phyloP scores from a whole-genome alignment of 2,888 invertebrate genomes.

The Epirrhoe tristata region DNA sequence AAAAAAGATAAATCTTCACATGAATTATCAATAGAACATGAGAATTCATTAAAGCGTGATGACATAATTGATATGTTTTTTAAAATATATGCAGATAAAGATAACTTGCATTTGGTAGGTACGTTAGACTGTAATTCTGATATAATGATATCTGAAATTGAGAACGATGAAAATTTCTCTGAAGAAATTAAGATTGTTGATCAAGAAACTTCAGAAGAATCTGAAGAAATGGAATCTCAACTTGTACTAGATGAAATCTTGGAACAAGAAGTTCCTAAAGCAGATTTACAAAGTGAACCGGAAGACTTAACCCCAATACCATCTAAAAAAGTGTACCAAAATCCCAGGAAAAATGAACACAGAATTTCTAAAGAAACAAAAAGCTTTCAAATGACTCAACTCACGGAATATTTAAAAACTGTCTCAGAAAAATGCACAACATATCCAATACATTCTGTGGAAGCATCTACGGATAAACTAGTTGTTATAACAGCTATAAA shows the following conservation, averaged over 20 bases:
- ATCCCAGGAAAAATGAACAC: conserved; percentile 1
- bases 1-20: conserved; percentile 42
- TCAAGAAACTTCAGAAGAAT: neutral
- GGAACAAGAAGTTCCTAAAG: neutral
- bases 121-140: neutral
- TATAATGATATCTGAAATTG: neutral
- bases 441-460: conserved; percentile 27
- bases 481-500: conserved; percentile 40
- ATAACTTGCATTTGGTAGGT: conserved; percentile 14
- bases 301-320: neutral
- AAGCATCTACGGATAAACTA: conserved; percentile 29
- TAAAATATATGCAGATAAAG: conserved; percentile 30
- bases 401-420: conserved; percentile 20
- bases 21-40: conserved; percentile 44
- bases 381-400: neutral
- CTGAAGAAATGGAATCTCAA: neutral
- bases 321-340: neutral
- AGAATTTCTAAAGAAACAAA: conserved; percentile 12
- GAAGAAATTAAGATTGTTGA: neutral
- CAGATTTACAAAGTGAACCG: neutral
- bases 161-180: neutral
- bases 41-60: conserved; percentile 44
- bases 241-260: neutral
- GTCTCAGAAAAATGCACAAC: conserved; percentile 21
- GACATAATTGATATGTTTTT: conserved; percentile 45